Percentiles rank a stretch among this genome's conserved stretches.
Evolutionary conservation across 35 echinoderm and acorn worm genomes (phyloP).

Genomic region (Apostichopus japonicus): DNA sequence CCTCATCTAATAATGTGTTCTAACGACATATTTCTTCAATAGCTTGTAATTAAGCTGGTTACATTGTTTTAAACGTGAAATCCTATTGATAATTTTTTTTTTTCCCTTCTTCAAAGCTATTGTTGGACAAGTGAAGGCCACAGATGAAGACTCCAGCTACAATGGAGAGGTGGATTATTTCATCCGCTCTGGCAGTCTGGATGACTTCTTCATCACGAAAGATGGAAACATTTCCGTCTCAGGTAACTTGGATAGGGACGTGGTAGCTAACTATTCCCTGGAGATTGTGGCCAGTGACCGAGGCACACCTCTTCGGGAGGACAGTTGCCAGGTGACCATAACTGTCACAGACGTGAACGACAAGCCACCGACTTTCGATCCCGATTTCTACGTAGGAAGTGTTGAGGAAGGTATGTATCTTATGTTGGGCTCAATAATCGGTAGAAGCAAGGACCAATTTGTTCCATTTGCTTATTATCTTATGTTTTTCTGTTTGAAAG

Average conservation of each 20-base stretch:
- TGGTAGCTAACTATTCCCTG: background rate
- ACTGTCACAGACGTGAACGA: constrained; percentile 26
- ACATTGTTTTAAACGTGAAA: too few species aligned
- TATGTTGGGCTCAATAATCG: too few species aligned
- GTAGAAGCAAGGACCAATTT: too few species aligned
- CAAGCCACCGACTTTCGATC: constrained; percentile 7
- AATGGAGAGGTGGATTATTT: constrained; percentile 35
- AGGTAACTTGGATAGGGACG: constrained; percentile 8
- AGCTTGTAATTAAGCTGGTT: too few species aligned
- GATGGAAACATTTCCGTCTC: background rate
- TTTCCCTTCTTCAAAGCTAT: background rate
- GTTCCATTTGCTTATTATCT: too few species aligned
- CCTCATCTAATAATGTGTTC: too few species aligned
- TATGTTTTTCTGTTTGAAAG: too few species aligned
- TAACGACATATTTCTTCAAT: too few species aligned
- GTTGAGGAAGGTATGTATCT: constrained; percentile 13
- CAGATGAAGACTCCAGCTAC: constrained; percentile 13
- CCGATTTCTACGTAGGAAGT: background rate
- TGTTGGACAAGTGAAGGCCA: constrained; percentile 23
- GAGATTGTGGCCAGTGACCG: constrained; percentile 2
- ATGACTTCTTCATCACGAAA: constrained; percentile 18
- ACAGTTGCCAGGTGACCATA: background rate
- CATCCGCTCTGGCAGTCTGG: constrained; percentile 9
- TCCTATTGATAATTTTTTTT: background rate
- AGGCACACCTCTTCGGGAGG: background rate